Base-by-base conservation (phyloP, 2,888 invertebrate species). In the Sminthurides aquaticus region DNA sequence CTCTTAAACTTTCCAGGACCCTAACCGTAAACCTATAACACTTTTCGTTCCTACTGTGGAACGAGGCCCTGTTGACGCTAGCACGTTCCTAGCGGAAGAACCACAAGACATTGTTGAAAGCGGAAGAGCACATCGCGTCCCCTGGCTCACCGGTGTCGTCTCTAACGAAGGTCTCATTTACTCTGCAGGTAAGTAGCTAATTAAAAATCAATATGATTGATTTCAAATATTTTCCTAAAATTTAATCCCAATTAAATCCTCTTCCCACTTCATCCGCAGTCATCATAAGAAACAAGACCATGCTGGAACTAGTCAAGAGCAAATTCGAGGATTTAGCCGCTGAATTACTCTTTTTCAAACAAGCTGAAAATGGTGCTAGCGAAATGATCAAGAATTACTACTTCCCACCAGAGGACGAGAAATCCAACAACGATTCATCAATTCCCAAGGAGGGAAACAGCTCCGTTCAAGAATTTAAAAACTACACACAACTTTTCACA, bases 101-200 rank as follows among this genome's bases (percentile, higher is more conserved):
- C 73, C 73, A 0, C 71, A 65, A 27, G 57, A 69, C 1, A 57
- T 71, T 11, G 62, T 73, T n/a, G 26, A 62, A 18, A 25, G 65
- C 0, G 71, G 71, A 0, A 57, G 61, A 54, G 67, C 69, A 65
- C 60, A 27, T 3, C 54, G 61, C 29, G 52, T 73, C 34, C 73
- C 73, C 11, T 69, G 67, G 70, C 71, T 73, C n/a, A 64, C 66
- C 1, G 73, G 73, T 1, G 65, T 68, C 22, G 69, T 69, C 34
- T 54, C 65, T 25, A 68, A 71, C 48, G 71, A 71, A 55, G 71
- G 69, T 3, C 58, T 73, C 5, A 62, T 57, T 8, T 64, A 60
- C 18, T 70, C 70, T 43, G 67, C 69, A 65, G 68, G 72, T 72
- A 34, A 34, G 43, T 34, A 34, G 43, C 15, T 34, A 11, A 11